Conservation (phyloP, 2,888 invertebrate genomes). For the Andrena haemorrhoa region DNA sequence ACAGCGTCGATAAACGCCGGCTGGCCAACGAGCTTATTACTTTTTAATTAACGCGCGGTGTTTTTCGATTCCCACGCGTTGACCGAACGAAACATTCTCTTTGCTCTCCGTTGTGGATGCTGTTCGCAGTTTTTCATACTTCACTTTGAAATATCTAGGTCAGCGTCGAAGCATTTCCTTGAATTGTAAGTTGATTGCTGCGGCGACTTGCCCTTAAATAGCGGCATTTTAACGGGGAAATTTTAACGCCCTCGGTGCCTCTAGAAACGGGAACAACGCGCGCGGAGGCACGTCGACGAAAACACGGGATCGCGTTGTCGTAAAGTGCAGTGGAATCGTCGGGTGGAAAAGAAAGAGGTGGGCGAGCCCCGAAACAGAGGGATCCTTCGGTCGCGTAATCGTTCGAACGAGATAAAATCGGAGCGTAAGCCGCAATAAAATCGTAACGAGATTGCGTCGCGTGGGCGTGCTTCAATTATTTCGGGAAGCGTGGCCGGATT, state of each 20-base stretch:
- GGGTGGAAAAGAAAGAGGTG: constrained; percentile 12
- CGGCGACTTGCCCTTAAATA: too few relatives aligned
- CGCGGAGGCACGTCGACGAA: too few relatives aligned
- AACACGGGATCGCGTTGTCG: not conserved
- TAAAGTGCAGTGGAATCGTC: not conserved
- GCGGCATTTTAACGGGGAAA: not conserved
- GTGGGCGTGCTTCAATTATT: constrained; percentile 71
- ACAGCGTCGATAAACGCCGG: constrained; percentile 44
- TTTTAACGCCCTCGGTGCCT: not conserved
- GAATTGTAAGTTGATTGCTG: too few relatives aligned
- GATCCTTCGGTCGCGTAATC: constrained; percentile 59
- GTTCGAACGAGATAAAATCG: constrained; percentile 69
- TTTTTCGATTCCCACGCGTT: not conserved
- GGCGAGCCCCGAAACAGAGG: constrained; percentile 49
- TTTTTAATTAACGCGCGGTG: constrained; percentile 68
- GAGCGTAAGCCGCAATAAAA: constrained; percentile 68
- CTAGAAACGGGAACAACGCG: not conserved
- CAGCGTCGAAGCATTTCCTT: too few relatives aligned
- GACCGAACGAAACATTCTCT: not conserved
- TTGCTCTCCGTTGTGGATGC: not conserved
- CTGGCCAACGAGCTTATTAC: constrained; percentile 59
- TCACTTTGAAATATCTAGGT: not conserved
- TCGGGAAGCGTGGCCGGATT: constrained; percentile 63
- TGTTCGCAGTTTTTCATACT: not conserved
- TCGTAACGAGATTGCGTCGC: constrained; percentile 68